phyloP scores from a whole-genome alignment of 2,113 vertebrate genomes.

The Melanerpes formicivorus region DNA sequence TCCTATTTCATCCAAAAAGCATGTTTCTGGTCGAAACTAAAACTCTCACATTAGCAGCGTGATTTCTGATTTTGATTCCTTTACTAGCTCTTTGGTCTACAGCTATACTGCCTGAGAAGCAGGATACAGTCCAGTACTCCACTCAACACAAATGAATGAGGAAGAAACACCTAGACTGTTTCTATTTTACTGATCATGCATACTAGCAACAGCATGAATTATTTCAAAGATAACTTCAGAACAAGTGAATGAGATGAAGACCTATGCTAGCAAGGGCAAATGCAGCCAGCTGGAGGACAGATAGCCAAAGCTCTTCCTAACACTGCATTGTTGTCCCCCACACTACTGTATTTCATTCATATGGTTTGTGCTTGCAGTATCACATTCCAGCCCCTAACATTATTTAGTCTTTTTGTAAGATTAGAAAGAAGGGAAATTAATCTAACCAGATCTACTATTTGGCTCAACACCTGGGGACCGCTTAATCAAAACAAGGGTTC shows the following conservation, averaged over 20 bases:
- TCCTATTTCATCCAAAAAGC: not conserved
- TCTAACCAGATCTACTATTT: not conserved
- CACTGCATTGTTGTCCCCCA: not conserved
- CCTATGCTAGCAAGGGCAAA: not conserved
- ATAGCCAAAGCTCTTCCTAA: not conserved
- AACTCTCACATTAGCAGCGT: rapidly evolving
- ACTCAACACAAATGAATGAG: not conserved
- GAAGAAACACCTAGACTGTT: not conserved
- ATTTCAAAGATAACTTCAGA: not conserved
- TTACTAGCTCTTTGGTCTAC: not conserved
- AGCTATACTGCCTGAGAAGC: not conserved
- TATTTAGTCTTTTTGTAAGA: conserved; percentile 26
- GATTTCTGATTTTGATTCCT: not conserved
- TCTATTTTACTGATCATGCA: not conserved
- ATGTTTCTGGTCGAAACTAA: not conserved
- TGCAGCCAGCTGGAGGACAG: not conserved
- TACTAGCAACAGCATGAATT: not conserved
- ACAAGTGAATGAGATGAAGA: not conserved
- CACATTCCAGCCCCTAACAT: not conserved
- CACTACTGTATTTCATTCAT: not conserved
- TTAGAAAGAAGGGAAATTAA: conserved; percentile 23
- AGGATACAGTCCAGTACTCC: not conserved
- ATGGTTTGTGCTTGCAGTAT: not conserved
- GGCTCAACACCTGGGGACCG: not conserved
- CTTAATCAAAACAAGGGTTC: not conserved